A percentile compares a stretch with the other conserved stretches of the same genome.
Conservation (phyloP, 2,113 vertebrate genomes). For the Aldabrachelys gigantea region DNA sequence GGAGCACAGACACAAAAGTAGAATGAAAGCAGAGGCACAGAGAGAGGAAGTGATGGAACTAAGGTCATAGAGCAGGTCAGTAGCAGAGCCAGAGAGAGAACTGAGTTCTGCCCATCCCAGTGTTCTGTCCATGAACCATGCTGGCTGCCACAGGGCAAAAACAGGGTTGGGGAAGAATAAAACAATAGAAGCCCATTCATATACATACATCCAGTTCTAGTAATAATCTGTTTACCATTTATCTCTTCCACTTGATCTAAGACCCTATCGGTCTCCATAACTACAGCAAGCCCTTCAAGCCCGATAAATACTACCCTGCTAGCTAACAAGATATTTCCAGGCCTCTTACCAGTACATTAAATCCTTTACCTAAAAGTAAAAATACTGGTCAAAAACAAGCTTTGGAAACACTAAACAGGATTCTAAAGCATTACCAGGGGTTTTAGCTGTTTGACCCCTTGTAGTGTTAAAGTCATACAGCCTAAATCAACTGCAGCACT, state of each 20-base stretch:
- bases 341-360: neutral
- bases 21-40: neutral
- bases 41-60: neutral
- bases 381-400: neutral
- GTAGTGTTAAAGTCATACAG: neutral
- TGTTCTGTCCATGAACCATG: neutral
- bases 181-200: neutral
- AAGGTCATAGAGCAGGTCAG: neutral
- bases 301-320: neutral
- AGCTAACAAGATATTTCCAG: neutral
- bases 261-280: neutral
- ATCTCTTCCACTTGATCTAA: neutral
- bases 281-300: neutral
- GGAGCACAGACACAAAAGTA: neutral
- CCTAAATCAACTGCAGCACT: neutral
- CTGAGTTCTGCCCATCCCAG: neutral
- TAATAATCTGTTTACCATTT: neutral
- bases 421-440: neutral
- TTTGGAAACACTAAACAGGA: neutral
- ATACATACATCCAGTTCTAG: neutral
- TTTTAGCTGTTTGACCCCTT: neutral
- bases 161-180: neutral
- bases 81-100: neutral
- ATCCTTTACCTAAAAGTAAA: neutral
- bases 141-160: neutral